Base-by-base conservation (phyloP, 2,888 invertebrate genomes). In the Allygus modestus region DNA sequence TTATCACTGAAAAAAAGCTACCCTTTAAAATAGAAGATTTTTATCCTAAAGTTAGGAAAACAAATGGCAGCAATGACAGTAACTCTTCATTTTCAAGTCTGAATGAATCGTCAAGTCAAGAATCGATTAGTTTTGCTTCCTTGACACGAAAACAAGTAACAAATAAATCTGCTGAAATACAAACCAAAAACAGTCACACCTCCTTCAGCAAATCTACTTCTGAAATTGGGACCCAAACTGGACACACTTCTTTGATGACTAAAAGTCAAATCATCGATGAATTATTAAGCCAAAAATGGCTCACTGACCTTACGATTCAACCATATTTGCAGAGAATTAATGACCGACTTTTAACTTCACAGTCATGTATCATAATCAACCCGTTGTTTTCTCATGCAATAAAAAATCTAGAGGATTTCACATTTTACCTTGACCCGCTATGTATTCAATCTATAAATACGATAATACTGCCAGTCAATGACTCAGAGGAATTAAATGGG, bases 391-490 rank as follows among this genome's bases (percentile, higher is more conserved):
- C 73, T 20, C 73, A 73, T 20, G 73, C 73, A 73, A 7, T 73
- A 23, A 73, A 73, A 41, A 73, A 41, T 43, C 15, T 73, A 11
- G 41, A 73, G 17, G 73, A 73, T 11, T 73, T n/a, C 23, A 41
- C 5, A 4, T 73, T 73, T 73, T 9, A 41, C 1, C 73, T 73
- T 41, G 73, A 73, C 11, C 37, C 73, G 4, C 41, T 73, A 20
- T 41, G 41, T 43, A n/a, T 73, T 73, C 43, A 20, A 11, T 37
- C 43, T 9, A 20, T 33, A 0, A 23, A 73, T 23, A 41, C 7
- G 2, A 73, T 73, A n/a, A 73, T 73, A 1, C 7, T 73, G 9
- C 73, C 43, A 17, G 43, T 73, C 43, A 73, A 73, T 73, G 73
- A 73, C 41, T 4, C 73, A 11, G 73, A 73, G 23, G 43, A 20